Conservation (phyloP, 2,797 vertebrate genomes). For the Enteromius mattozi region DNA sequence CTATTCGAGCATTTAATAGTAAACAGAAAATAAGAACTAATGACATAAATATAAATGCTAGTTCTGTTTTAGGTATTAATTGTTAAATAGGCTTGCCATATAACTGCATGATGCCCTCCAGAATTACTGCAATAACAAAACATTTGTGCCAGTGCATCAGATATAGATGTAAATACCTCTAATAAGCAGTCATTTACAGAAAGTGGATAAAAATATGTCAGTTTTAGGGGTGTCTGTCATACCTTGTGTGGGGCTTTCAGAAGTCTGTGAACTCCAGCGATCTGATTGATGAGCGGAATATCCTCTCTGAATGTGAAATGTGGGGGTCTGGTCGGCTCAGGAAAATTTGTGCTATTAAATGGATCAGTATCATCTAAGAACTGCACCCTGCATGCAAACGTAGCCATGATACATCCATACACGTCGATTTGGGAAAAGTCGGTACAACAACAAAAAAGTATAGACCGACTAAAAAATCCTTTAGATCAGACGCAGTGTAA, state of each 20-base stretch:
- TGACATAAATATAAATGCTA: not conserved
- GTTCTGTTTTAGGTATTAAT: not conserved
- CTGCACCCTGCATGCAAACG: slow-evolving; percentile 86
- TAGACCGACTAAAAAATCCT: slow-evolving; percentile 67
- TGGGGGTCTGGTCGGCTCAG: slow-evolving; percentile 86
- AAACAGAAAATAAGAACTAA: not conserved
- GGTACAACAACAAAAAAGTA: slow-evolving; percentile 60
- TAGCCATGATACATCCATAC: slow-evolving; percentile 86
- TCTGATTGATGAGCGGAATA: slow-evolving; percentile 84
- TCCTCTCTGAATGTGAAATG: slow-evolving; percentile 86
- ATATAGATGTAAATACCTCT: not conserved
- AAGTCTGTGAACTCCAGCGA: slow-evolving; percentile 84
- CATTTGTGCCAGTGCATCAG: not conserved
- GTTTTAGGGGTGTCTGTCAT: slow-evolving; percentile 26
- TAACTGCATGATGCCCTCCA: slow-evolving; percentile 31
- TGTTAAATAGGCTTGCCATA: slow-evolving; percentile 27
- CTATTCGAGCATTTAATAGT: not conserved
- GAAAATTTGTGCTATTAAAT: slow-evolving; percentile 89
- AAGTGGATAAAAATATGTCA: not conserved
- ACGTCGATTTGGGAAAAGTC: slow-evolving; percentile 62
- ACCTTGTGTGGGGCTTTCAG: slow-evolving; percentile 89
- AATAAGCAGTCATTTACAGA: not conserved
- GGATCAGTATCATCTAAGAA: slow-evolving; percentile 90
- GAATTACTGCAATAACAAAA: slow-evolving; percentile 36
- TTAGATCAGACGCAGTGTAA: slow-evolving; percentile 62